These are phyloP conservation scores for Myiagra hebetior DNA, from an alignment of 2,113 vertebrate species.

Conservation along the genomic window DNA sequence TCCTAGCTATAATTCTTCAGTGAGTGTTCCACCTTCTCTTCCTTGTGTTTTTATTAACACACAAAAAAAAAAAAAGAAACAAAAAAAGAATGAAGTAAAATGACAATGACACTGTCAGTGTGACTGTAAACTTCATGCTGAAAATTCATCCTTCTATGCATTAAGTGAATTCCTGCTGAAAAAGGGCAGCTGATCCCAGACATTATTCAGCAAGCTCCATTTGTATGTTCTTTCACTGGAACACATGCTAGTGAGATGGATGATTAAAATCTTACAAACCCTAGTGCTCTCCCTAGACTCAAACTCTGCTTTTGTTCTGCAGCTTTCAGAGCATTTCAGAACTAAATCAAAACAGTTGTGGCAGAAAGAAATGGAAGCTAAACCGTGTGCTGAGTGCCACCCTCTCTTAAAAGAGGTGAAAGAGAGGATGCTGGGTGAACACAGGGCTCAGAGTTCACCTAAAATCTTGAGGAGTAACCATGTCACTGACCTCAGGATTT, in stretches of 20 bases:
- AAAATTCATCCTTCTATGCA: constrained; percentile 27
- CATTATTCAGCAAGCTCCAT: constrained; percentile 27
- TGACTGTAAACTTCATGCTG: constrained; percentile 23
- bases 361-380: background rate
- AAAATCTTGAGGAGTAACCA: background rate
- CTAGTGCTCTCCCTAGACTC: background rate
- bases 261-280: constrained; percentile 38
- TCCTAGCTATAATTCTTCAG: background rate
- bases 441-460: background rate
- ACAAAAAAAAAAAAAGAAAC: background rate
- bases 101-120: constrained; percentile 21
- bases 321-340: background rate
- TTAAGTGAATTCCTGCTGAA: constrained; percentile 15
- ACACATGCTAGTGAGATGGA: background rate
- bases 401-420: background rate
- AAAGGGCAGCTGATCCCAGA: constrained; percentile 40
- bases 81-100: constrained; percentile 36
- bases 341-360: background rate
- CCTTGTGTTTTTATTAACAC: background rate
- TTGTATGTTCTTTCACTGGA: constrained; percentile 7
- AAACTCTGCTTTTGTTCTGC: background rate
- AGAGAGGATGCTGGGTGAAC: background rate
- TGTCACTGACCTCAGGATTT: background rate
- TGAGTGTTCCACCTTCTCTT: background rate
- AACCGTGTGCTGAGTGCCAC: rapidly evolving